Conservation (phyloP, 2,113 vertebrate genomes). For the Podarcis muralis region DNA sequence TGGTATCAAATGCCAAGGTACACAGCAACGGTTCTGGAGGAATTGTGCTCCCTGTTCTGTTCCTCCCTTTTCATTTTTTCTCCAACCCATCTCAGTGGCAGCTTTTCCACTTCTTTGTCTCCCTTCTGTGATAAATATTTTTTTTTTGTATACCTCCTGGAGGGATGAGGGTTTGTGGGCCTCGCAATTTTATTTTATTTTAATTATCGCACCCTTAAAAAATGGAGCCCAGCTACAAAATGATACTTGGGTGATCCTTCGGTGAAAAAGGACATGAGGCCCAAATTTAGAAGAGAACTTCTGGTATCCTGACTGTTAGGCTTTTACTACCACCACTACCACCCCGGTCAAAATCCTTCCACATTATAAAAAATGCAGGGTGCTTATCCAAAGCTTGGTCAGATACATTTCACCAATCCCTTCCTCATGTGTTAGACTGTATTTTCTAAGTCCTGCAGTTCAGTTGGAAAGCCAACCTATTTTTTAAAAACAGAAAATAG, state of each 20-base stretch:
- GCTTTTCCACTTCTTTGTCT: constrained; percentile 14
- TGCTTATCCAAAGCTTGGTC: neutral
- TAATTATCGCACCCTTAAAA: constrained; percentile 40
- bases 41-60: constrained; percentile 52
- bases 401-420: constrained; percentile 32
- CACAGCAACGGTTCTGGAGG: constrained; percentile 35
- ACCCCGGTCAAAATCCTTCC: constrained; percentile 23
- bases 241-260: constrained; percentile 33
- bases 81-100: constrained; percentile 61
- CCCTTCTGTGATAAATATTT: constrained; percentile 27
- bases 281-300: constrained; percentile 44
- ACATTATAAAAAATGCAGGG: constrained; percentile 41
- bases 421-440: constrained; percentile 33
- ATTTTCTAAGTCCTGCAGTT: constrained; percentile 41
- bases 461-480: constrained; percentile 51
- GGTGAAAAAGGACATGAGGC: constrained; percentile 52
- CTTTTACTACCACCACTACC: too few relatives aligned
- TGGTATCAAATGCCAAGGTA: constrained; percentile 57
- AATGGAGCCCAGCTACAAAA: neutral
- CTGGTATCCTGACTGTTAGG: constrained; percentile 52
- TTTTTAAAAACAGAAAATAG: constrained; percentile 57
- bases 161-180: constrained; percentile 55
- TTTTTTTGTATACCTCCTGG: constrained; percentile 56
- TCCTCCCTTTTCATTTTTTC: constrained; percentile 58
- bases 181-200: constrained; percentile 59